Conservation (phyloP, 1,140 invertebrate genomes). For the Neodiprion lecontei region DNA sequence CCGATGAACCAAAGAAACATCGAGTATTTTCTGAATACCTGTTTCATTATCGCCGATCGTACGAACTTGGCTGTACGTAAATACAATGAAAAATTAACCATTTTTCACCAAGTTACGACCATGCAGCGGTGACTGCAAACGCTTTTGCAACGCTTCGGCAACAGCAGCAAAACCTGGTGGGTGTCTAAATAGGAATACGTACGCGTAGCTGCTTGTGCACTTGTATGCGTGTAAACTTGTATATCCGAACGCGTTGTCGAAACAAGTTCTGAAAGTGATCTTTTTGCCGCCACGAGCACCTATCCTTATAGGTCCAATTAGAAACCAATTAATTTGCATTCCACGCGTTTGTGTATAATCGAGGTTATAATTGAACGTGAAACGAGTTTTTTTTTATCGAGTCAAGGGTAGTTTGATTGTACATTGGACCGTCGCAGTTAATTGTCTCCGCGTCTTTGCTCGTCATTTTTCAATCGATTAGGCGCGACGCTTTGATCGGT, state of each 20-base stretch:
- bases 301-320: not conserved
- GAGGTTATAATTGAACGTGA: not conserved
- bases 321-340: constrained; percentile 5
- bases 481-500: too few relatives aligned
- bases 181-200: not conserved
- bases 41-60: too few relatives aligned
- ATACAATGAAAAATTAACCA: too few relatives aligned
- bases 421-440: not conserved
- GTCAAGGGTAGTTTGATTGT: not conserved
- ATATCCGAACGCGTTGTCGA: not conserved
- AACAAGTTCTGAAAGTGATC: not conserved
- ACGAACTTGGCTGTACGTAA: too few relatives aligned
- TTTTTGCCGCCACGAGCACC: not conserved
- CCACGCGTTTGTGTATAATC: not conserved
- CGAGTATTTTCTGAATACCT: too few relatives aligned
- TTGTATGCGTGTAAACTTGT: not conserved
- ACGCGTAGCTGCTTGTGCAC: not conserved
- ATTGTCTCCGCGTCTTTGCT: not conserved
- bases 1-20: too few relatives aligned
- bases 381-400: not conserved
- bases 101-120: not conserved
- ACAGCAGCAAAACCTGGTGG: not conserved
- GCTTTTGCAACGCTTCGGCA: too few relatives aligned
- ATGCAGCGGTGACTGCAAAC: not conserved
- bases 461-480: not conserved